Percentiles rank a stretch among this genome's conserved stretches.
Evolutionary conservation across 92 coral and sea anemone genomes (phyloP).

Genomic region (Scolanthus callimorphus): DNA sequence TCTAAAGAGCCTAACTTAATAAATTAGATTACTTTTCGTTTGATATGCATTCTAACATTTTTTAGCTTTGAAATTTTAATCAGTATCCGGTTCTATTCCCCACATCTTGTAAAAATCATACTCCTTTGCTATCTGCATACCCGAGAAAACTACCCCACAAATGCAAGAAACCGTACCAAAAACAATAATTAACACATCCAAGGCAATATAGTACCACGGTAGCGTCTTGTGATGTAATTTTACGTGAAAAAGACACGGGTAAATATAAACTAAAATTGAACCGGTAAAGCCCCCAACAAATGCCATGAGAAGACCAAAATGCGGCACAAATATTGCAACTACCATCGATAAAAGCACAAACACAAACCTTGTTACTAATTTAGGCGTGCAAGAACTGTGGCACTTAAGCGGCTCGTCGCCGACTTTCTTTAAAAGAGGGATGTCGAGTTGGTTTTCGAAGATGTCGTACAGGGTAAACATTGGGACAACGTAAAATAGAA

Average conservation of each 20-base stretch:
- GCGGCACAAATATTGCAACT: constrained; percentile 87
- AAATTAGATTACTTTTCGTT: too few species aligned
- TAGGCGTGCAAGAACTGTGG: constrained; percentile 53
- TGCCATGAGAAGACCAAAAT: constrained; percentile 86
- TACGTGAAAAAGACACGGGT: constrained; percentile 83
- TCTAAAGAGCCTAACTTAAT: too few species aligned
- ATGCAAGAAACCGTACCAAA: constrained; percentile 68
- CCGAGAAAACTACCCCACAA: constrained; percentile 70
- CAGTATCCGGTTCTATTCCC: constrained; percentile 82
- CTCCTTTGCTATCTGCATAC: constrained; percentile 80
- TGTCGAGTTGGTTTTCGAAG: constrained; percentile 79
- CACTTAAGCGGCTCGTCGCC: constrained; percentile 66
- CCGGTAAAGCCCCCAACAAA: constrained; percentile 91
- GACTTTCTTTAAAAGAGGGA: constrained; percentile 57
- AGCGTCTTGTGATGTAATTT: constrained; percentile 70
- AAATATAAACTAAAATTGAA: constrained; percentile 72
- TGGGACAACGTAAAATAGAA: constrained; percentile 81
- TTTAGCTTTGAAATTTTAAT: too few species aligned
- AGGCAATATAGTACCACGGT: constrained; percentile 69
- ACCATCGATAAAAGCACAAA: constrained; percentile 71
- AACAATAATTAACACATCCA: constrained; percentile 54
- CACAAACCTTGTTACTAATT: constrained; percentile 56
- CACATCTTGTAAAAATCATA: constrained; percentile 86
- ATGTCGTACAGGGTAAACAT: constrained; percentile 88
- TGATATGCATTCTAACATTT: too few species aligned